Evolutionary conservation across 2,888 invertebrate genomes (phyloP), one percentile per base, ranked within the genome.

Genomic region (Drosophila nr. perissopoda): DNA sequence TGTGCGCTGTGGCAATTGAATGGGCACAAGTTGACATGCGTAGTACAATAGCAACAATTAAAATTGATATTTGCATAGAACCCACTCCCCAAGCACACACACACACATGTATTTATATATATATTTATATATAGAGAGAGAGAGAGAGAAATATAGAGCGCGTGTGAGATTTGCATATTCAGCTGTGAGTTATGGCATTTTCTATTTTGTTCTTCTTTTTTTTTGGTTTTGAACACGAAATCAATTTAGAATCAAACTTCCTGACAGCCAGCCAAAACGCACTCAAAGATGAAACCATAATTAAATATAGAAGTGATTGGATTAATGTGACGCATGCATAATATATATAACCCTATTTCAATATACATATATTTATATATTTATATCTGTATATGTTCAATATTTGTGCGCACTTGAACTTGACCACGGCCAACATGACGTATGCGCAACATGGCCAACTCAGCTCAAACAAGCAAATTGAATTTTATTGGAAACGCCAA

Each of bases 21-120:
- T 80, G 70, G 76, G 80, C 72, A 82, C 75, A 84, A 87, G 84
- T 84, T 89, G 87, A 83, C 87, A 87, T 87, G 89, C 87, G 87
- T 87, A 89, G 77, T 85, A 83, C 85, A 81, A 78, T 77, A 81
- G 82, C 81, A 87, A 87, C 87, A 89, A 89, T 89, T 87, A 84
- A 81, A 85, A 84, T 80, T 80, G 78, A 78, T 89, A 82, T 87
- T 87, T 82, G 80, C 71, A 78, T 79, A 66, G 57, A 48, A 60
- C 58, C 54, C 49, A 63, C 48, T 42, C 49, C 48, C 1, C 42
- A 54, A 7, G 11, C 52, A 48, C 16, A 52, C 25, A 58, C 25
- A 52, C 10, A 38, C 13, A 49, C 10, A 51, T 21, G 21, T 5
- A 11, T 29, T 6, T 42, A 21, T 13, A n/a, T 5, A 31, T 21